These are phyloP conservation scores for Cacatua alba DNA, from an alignment of 2,113 vertebrate species.

Conservation along the genomic window DNA sequence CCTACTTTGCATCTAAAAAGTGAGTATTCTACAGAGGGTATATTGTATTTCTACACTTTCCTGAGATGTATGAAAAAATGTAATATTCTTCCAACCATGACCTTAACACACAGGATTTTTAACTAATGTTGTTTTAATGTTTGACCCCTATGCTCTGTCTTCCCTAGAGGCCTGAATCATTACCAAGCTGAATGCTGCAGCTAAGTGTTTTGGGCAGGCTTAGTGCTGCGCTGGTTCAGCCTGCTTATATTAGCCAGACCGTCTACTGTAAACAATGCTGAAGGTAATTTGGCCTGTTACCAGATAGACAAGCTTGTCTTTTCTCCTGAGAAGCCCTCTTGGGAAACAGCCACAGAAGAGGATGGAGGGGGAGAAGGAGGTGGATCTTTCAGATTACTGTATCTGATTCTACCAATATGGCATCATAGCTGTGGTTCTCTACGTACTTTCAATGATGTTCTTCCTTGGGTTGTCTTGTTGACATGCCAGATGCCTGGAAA, in stretches of 20 bases:
- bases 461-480: background rate
- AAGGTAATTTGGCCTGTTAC: background rate
- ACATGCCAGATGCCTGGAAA: background rate
- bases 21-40: background rate
- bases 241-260: background rate
- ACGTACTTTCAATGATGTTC: rapidly evolving
- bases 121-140: constrained; percentile 4
- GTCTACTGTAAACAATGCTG: constrained; percentile 18
- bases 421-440: background rate
- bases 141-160: background rate
- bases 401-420: background rate
- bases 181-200: background rate
- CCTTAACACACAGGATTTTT: background rate
- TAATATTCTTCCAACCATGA: background rate
- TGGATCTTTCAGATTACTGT: background rate
- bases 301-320: background rate
- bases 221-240: background rate
- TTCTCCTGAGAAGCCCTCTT: background rate
- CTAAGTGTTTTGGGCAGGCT: background rate
- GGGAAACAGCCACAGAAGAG: background rate
- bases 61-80: background rate
- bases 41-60: background rate
- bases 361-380: background rate
- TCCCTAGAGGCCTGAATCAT: background rate
- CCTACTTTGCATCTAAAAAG: constrained; percentile 10